Conservation (phyloP, 1,140 invertebrate species). For the Mamestra configurata region DNA sequence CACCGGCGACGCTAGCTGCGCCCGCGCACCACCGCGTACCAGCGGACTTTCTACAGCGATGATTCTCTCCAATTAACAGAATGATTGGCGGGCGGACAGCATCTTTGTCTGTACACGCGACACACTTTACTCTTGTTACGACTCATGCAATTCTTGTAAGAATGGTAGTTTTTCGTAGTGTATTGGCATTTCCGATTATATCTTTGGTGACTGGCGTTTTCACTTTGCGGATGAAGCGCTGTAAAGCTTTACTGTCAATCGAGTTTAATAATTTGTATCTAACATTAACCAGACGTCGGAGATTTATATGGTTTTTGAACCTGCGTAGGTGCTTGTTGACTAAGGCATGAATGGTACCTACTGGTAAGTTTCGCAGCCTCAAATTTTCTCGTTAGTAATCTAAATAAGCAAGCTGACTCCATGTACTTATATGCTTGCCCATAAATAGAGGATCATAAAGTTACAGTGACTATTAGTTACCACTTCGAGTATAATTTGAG, state of each 20-base stretch:
- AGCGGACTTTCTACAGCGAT: conserved; percentile 83
- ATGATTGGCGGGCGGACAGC: conserved; percentile 82
- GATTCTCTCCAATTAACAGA: conserved; percentile 87
- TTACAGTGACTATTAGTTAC: not conserved
- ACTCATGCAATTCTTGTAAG: conserved; percentile 73
- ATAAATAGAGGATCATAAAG: not conserved
- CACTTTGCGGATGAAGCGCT: not conserved
- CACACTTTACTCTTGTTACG: conserved; percentile 81
- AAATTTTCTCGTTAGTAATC: too few species aligned
- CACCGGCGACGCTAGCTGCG: conserved; percentile 15
- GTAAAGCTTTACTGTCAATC: not conserved
- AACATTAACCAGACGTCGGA: too few species aligned
- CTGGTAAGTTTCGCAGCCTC: too few species aligned
- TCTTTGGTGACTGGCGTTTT: not conserved
- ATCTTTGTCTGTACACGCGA: conserved; percentile 80
- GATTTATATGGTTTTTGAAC: too few species aligned
- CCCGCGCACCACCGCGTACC: conserved; percentile 47
- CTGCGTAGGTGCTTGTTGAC: too few species aligned
- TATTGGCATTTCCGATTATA: conserved; percentile 36
- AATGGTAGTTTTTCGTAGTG: conserved; percentile 46
- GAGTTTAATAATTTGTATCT: too few species aligned
- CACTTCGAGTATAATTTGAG: conserved; percentile 17
- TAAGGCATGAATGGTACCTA: too few species aligned
- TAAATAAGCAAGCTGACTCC: not conserved
- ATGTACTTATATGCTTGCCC: not conserved